Base-by-base conservation (phyloP, 2,797 vertebrate species). In the Chaetophractus vellerosus region DNA sequence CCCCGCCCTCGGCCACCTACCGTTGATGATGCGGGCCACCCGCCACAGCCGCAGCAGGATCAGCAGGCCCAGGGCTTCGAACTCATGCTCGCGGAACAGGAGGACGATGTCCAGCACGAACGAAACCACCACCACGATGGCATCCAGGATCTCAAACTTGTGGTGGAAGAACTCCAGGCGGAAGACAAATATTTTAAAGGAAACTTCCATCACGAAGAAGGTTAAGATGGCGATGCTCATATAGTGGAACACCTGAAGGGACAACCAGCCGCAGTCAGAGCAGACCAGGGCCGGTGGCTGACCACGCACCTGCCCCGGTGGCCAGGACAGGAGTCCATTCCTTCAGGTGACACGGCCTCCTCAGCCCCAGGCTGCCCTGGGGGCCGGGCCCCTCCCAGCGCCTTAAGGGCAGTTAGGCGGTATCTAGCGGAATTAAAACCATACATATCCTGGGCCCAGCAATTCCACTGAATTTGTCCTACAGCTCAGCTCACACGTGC, bases 31-130 rank as follows among this genome's bases (percentile, higher is more conserved):
- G 96, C 99, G 98, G 95, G 99, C 99, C 96, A 99, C 99, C 63
- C 99, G 99, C 99, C 99, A 99, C 63, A 99, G 98, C 68, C 99
- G 97, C 83, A 99, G 99, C 89, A 99, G 98, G 63, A 99, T 99
- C 92, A 99, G 98, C 48, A 99, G 98, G 66, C 99, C 99, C 0
- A 99, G 98, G 0, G 98, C 99, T 63, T 99, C 99, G 0, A 99
- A 99, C 71, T 98, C 98, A 0, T 99, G 99, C 96, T 99, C 98
- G 0, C 93, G 97, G 96, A 99, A 99, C 93, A 99, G 90, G 95
- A 99, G 98, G 64, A 99, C 97, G 0, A 99, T 10, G 64, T 99
- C 99, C 0, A 99, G 97, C 88, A 99, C 85, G 57, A 99, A 99
- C 0, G 99, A 99, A 55, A 99, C 89, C 0, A 99, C 16, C 48